Conservation (phyloP, 2,888 invertebrate species). For the Dichetophora obliterata region DNA sequence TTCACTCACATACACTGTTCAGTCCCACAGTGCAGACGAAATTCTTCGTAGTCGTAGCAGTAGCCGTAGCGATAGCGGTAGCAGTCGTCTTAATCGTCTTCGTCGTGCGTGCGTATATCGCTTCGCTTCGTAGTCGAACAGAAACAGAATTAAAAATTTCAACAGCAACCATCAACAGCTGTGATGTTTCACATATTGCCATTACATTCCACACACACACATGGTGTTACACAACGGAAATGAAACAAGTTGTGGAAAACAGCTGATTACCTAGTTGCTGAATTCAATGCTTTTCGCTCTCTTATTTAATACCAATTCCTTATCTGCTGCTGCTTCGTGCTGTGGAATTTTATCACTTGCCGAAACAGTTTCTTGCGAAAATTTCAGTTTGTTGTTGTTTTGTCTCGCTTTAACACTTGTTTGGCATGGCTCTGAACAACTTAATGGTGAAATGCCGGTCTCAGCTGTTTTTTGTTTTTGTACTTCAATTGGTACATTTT, state of each 20-base stretch:
- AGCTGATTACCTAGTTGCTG: conserved; percentile 30
- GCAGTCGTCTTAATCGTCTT: neutral
- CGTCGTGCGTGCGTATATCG: conserved; percentile 10
- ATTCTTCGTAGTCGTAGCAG: neutral
- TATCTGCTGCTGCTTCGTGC: conserved; percentile 23
- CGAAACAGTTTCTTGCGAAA: conserved; percentile 11
- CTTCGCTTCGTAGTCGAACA: conserved; percentile 46
- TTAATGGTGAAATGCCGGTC: conserved; percentile 9
- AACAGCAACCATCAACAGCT: conserved; percentile 16
- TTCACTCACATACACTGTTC: neutral
- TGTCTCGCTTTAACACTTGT: conserved; percentile 17
- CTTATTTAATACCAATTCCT: conserved; percentile 2
- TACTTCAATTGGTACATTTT: conserved; percentile 6
- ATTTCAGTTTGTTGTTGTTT: conserved; percentile 35
- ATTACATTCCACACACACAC: neutral
- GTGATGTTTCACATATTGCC: conserved; percentile 10
- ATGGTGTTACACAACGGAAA: neutral
- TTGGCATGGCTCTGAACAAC: neutral
- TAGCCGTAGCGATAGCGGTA: neutral
- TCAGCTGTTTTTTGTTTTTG: conserved; percentile 37
- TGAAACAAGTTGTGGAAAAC: conserved; percentile 21
- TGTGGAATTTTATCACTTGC: conserved; percentile 25
- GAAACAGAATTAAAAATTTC: conserved; percentile 47
- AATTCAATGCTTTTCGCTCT: conserved; percentile 11
- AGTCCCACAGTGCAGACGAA: conserved; percentile 10